These are phyloP conservation scores for Eremobia ochroleuca DNA, from an alignment of 2,888 invertebrate genomes.

Conservation along the genomic window DNA sequence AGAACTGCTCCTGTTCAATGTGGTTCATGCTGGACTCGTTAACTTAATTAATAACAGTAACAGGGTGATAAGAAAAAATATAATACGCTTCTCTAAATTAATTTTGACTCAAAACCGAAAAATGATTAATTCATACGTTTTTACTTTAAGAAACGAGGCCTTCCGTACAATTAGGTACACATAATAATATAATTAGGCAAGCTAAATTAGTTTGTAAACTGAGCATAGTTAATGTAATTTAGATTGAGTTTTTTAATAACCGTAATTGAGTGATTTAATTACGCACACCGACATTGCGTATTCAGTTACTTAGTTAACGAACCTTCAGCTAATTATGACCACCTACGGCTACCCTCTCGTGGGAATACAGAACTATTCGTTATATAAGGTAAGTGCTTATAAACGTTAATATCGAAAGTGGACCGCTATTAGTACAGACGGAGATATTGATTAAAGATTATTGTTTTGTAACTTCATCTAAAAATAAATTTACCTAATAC, in stretches of 20 bases:
- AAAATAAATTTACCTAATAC: neutral
- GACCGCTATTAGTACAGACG: constrained; percentile 1
- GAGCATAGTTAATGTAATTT: constrained; percentile 75
- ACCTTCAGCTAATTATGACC: constrained; percentile 61
- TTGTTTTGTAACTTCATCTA: constrained; percentile 6
- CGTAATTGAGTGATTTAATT: constrained; percentile 77
- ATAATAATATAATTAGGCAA: constrained; percentile 67
- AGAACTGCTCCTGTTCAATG: neutral
- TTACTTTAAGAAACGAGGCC: constrained; percentile 58
- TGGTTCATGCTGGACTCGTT: neutral
- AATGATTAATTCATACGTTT: constrained; percentile 47
- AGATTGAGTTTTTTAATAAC: constrained; percentile 75
- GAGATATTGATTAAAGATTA: constrained; percentile 39
- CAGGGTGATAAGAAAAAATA: neutral
- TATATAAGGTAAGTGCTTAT: constrained; percentile 50
- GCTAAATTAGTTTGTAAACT: constrained; percentile 76
- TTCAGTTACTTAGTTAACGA: constrained; percentile 63
- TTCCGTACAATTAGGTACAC: constrained; percentile 47
- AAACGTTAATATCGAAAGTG: constrained; percentile 50
- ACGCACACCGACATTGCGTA: constrained; percentile 64
- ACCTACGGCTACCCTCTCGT: constrained; percentile 47
- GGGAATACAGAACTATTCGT: constrained; percentile 58
- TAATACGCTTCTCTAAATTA: constrained; percentile 10
- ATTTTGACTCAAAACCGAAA: constrained; percentile 32
- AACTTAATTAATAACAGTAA: constrained; percentile 1